phyloP scores from a whole-genome alignment of 2,888 invertebrate genomes.

The Lutraria lutraria region DNA sequence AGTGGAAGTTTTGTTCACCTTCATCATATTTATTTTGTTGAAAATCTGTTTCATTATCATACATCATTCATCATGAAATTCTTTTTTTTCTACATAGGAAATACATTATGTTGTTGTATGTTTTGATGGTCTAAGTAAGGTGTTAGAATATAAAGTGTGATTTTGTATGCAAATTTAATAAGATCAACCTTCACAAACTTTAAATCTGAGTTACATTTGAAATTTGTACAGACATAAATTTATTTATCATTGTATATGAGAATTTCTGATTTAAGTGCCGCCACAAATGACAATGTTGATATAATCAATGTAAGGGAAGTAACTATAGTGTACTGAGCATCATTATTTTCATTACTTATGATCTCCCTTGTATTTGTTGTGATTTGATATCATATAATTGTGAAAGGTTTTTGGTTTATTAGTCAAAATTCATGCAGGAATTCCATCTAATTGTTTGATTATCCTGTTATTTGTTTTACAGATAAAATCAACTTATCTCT shows the following conservation, averaged over 20 bases:
- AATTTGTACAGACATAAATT: too few relatives aligned
- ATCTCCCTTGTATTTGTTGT: slow-evolving; percentile 15
- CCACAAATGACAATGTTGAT: too few relatives aligned
- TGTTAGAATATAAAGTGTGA: not conserved
- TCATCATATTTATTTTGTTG: not conserved
- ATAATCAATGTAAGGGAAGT: not conserved
- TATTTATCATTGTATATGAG: too few relatives aligned
- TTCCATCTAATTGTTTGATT: too few relatives aligned
- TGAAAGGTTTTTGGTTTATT: not conserved
- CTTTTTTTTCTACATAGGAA: not conserved
- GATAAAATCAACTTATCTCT: not conserved
- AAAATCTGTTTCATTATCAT: not conserved
- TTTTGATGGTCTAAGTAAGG: not conserved
- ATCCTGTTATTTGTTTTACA: not conserved
- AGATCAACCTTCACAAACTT: too few relatives aligned
- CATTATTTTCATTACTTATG: not conserved
- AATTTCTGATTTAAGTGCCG: too few relatives aligned
- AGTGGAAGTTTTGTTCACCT: not conserved
- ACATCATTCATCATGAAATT: not conserved
- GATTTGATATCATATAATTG: not conserved
- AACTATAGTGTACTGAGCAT: not conserved
- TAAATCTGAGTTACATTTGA: too few relatives aligned
- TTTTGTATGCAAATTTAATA: not conserved
- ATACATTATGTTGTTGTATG: not conserved
- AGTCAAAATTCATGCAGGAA: too few relatives aligned